Base-by-base conservation (phyloP, 2,113 vertebrate genomes). In the Lichenostomus cassidix region DNA sequence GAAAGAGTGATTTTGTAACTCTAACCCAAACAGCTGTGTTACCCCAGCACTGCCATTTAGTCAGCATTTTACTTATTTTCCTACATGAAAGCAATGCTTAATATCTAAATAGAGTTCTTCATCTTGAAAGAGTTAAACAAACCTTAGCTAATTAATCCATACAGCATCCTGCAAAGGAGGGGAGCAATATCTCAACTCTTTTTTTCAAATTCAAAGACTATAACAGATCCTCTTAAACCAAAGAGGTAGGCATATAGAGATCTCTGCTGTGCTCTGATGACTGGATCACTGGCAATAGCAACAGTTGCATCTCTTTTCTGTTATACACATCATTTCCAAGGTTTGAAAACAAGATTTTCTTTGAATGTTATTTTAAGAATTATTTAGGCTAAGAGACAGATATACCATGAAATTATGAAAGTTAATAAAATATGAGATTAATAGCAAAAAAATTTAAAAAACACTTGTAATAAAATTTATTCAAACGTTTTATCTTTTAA, bases 91-190 rank as follows among this genome's bases (percentile, higher is more conserved):
- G 15, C 16, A 59, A 46, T 73, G 50, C 22, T 84, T 74, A 70
- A 9, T 46, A 41, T 27, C 44, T 63, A 92, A 94, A 58, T 6
- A 89, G 22, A 87, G 22, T 62, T 71, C 37, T 73, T 65, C 35
- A 46, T 67, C 86, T 82, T 80, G 63, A 83, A 82, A 82, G 37
- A 79, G 31, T 68, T 79, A 46, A 82, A 60, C 22, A 84, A 92
- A 70, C 2, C 6, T 82, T 67, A 79, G 58, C 41, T 69, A 73
- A 84, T 80, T 62, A 79, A 69, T 82, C 29, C 37, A 14, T 31
- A 41, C 7, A 84, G 19, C 47, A 79, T 79, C 50, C 39, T 93
- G 37, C 9, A 69, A 78, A 55, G 50, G 44, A 74, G 31, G 33
- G 47, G 68, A 85, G 16, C 46, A 81, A 68, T 0, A 3, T 64